phyloP scores from a whole-genome alignment of 2,113 vertebrate genomes.

The Prionailurus bengalensis region DNA sequence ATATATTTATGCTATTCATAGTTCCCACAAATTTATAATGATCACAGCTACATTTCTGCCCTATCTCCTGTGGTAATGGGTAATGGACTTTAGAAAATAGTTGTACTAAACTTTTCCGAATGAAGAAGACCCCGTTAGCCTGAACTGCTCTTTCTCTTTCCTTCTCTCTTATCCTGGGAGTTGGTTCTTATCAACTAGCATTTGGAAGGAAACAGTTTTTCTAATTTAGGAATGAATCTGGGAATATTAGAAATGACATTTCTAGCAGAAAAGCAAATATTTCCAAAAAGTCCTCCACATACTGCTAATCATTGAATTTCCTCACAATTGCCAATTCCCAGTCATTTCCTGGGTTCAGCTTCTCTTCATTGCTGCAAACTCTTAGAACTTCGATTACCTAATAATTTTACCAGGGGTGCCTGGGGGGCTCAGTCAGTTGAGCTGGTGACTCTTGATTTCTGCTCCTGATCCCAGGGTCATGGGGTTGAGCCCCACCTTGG shows the following conservation, averaged over 20 bases:
- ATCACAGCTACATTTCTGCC: background rate
- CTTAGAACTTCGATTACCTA: background rate
- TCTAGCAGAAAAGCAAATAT: background rate
- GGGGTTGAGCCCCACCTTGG: too few relatives aligned
- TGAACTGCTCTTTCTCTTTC: background rate
- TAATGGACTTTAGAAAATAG: background rate
- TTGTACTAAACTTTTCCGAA: background rate
- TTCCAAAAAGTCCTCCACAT: background rate
- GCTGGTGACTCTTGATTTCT: too few relatives aligned
- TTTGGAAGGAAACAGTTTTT: background rate
- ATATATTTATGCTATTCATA: background rate
- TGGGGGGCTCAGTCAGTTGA: too few relatives aligned
- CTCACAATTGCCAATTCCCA: background rate
- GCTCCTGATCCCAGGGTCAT: too few relatives aligned
- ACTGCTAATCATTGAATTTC: background rate
- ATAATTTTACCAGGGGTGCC: background rate
- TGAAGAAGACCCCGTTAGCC: background rate
- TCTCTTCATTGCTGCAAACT: conserved; percentile 28
- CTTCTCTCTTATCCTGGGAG: background rate
- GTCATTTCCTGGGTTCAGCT: background rate
- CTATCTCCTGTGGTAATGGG: background rate
- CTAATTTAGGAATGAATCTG: background rate
- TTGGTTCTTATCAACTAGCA: background rate
- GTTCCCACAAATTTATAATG: background rate
- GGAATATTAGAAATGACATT: background rate